Evolutionary conservation across 64 coral and sea anemone genomes (phyloP).

Genomic region (Dendrophyllia cribrosa): DNA sequence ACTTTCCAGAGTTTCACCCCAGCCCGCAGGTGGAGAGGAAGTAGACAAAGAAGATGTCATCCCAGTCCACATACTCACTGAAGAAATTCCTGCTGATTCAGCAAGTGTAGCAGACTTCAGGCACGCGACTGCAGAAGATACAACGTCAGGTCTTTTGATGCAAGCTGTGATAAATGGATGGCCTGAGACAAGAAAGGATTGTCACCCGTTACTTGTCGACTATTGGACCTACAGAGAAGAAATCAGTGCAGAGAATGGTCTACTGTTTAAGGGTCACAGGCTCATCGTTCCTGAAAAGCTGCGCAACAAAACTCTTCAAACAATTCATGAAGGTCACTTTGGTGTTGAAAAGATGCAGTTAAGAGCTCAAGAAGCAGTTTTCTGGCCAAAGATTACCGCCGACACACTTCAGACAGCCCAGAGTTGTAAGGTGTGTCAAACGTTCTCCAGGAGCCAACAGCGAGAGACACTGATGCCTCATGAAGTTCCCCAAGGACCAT

Average conservation of each 20-base stretch:
- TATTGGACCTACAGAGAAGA: slow-evolving; percentile 62
- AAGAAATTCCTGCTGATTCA: slow-evolving; percentile 26
- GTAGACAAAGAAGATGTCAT: neutral
- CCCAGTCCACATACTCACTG: slow-evolving; percentile 8
- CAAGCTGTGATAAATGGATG: slow-evolving; percentile 40
- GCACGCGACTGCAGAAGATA: slow-evolving; percentile 24
- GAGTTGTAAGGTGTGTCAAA: slow-evolving; percentile 3
- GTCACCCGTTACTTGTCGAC: slow-evolving; percentile 17
- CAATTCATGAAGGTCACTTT: slow-evolving; percentile 9
- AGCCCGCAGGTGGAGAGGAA: neutral
- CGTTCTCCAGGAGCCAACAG: slow-evolving; percentile 14
- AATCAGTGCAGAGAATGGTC: slow-evolving; percentile 19
- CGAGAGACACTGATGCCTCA: slow-evolving; percentile 2
- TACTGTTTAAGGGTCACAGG: slow-evolving; percentile 21
- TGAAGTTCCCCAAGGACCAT: slow-evolving; percentile 8
- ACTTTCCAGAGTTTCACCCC: slow-evolving; percentile 25
- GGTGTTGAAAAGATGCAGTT: slow-evolving; percentile 8
- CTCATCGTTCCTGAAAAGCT: neutral
- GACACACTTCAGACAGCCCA: slow-evolving; percentile 4
- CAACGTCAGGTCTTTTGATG: neutral
- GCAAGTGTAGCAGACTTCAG: slow-evolving; percentile 22
- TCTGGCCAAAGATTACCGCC: neutral
- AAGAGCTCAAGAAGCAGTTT: slow-evolving; percentile 2
- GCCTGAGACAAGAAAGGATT: slow-evolving; percentile 49
- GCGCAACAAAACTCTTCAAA: neutral